Percentiles rank a stretch among this genome's conserved stretches.
Conservation (phyloP, 2,797 vertebrate species). For the Lepus townsendii region DNA sequence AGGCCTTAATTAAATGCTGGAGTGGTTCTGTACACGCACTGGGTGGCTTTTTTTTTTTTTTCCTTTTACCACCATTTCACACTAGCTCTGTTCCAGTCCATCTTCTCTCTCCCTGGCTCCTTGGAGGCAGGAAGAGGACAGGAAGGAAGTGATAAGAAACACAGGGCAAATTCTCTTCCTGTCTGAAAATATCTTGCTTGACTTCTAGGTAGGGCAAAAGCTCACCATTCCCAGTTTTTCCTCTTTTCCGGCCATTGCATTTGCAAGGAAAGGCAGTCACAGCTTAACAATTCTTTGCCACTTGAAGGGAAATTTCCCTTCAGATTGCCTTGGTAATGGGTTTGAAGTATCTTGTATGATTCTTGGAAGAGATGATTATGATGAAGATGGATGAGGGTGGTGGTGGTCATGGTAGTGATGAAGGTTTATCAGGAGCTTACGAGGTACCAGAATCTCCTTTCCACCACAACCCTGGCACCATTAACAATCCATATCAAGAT, state of each 20-base stretch:
- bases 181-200: conserved; percentile 32
- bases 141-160: not conserved
- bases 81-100: not conserved
- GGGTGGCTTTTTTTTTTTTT: not conserved
- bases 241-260: not conserved
- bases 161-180: not conserved
- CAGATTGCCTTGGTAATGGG: not conserved
- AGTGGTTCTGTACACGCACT: not conserved
- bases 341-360: not conserved
- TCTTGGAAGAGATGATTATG: not conserved
- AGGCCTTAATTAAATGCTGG: conserved; percentile 63
- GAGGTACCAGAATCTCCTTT: not conserved
- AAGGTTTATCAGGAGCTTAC: not conserved
- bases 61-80: not conserved
- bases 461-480: not conserved
- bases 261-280: conserved; percentile 18
- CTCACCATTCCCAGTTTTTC: not conserved
- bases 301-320: not conserved
- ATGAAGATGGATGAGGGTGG: not conserved
- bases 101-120: no score
- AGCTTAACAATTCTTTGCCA: not conserved
- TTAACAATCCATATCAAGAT: not conserved
- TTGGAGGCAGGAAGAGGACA: accelerated
- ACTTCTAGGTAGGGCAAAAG: not conserved
- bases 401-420: not conserved